These are phyloP conservation scores for Gonioctena quinquepunctata DNA, from an alignment of 1,140 invertebrate genomes.

Conservation along the genomic window DNA sequence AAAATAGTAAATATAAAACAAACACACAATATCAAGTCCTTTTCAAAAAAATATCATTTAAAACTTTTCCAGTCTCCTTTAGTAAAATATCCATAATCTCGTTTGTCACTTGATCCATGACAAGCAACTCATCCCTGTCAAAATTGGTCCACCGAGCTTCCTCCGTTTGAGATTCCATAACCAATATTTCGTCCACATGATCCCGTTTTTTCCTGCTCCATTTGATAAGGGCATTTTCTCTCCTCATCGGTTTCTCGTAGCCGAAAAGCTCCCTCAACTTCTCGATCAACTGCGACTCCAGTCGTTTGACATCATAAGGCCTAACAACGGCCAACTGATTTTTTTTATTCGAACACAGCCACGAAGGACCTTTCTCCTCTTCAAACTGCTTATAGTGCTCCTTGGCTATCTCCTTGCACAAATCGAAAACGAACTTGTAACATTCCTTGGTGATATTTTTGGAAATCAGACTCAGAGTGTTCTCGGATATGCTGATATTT, in stretches of 20 bases:
- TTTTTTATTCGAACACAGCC: slow-evolving; percentile 59
- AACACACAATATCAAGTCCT: background rate
- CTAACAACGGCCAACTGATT: slow-evolving; percentile 53
- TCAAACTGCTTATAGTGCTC: slow-evolving; percentile 58
- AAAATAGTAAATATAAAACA: background rate
- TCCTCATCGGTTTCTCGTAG: slow-evolving; percentile 58
- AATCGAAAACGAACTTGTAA: slow-evolving; percentile 65
- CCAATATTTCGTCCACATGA: slow-evolving; percentile 71
- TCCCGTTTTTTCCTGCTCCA: slow-evolving; percentile 73
- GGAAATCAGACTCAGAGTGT: slow-evolving; percentile 43
- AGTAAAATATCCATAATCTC: slow-evolving; percentile 67
- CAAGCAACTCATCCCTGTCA: slow-evolving; percentile 68
- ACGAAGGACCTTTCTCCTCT: slow-evolving; percentile 59
- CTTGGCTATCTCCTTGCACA: slow-evolving; percentile 66
- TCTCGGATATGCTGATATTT: slow-evolving; percentile 54
- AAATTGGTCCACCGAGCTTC: slow-evolving; percentile 75
- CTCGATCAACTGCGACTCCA: slow-evolving; percentile 61
- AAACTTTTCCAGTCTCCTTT: slow-evolving; percentile 61
- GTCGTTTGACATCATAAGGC: slow-evolving; percentile 54
- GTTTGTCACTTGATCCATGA: slow-evolving; percentile 70
- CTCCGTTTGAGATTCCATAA: slow-evolving; percentile 70
- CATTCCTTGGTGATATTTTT: slow-evolving; percentile 55
- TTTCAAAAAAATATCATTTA: slow-evolving; percentile 3
- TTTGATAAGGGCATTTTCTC: slow-evolving; percentile 66
- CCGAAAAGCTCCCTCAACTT: slow-evolving; percentile 62